Evolutionary conservation across 2,888 invertebrate species (phyloP), one percentile per base, ranked within the genome.

Genomic region (Theretra japonica): DNA sequence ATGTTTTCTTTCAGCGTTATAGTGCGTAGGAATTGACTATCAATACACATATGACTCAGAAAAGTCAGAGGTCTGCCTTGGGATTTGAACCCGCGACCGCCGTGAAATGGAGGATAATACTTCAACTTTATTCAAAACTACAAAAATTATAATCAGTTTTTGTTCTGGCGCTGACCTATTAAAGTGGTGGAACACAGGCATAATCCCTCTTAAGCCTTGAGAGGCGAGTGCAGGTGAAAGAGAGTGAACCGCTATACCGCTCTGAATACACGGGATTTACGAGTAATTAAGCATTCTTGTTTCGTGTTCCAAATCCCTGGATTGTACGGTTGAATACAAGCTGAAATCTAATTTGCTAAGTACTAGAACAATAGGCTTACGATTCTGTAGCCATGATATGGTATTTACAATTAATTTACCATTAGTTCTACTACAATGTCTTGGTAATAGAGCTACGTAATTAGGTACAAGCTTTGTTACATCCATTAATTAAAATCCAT

Each of bases 211-310:
- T 65, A 65, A 65, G 21, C 41, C 62, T 65, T 21, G 21, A 19
- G 62, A 41, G 62, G 62, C 41, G 41, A 23, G 41, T 48, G 41
- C 65, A 41, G 62, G 41, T 41, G 41, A 4, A 41, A 23, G 48
- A 41, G 41, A 65, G 41, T 48, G 65, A 65, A 65, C 41, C 17
- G 48, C 41, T 65, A 65, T 48, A 41, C 23, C 41, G 21, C 48
- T 48, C 48, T 48, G 65, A 48, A 48, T 65, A 48, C 48, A 23
- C 48, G 48, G n/a, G 65, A 65, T 65, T 65, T 48, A 65, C 48
- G 21, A 48, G 48, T 48, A 48, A 48, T 65, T 65, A 65, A 65
- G 48, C 48, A 48, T 41, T 65, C 48, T 65, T 48, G 65, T 65
- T 41, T 41, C 41, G 48, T 41, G 23, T 48, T 48, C 65, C 41